Percentiles rank a stretch among this genome's conserved stretches.
phyloP scores from a whole-genome alignment of 2,797 vertebrate genomes.

The Alosa sapidissima region DNA sequence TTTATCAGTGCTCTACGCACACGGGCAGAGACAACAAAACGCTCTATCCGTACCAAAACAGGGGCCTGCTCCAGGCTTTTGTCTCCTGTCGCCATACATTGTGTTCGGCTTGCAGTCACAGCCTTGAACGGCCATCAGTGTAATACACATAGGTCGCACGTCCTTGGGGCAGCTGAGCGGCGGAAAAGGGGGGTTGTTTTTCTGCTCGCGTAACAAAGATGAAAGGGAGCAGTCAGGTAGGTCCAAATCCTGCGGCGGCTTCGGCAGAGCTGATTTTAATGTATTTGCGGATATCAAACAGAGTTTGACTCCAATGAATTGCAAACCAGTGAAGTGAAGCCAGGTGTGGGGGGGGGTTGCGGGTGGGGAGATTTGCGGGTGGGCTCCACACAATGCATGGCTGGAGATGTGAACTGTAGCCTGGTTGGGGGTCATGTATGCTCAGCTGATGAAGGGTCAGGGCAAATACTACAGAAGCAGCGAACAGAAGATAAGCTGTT shows the following conservation, averaged over 20 bases:
- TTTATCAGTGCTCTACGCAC: slow-evolving; percentile 2
- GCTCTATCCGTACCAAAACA: slow-evolving; percentile 53
- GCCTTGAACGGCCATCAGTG: not conserved
- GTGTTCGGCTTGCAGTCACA: not conserved
- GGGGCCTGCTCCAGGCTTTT: slow-evolving; percentile 48
- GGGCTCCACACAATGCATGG: not conserved
- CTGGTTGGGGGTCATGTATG: not conserved
- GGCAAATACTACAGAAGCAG: slow-evolving; percentile 5
- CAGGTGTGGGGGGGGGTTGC: not conserved
- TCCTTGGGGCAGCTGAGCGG: not conserved
- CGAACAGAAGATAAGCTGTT: slow-evolving; percentile 43
- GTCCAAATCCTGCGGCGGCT: not conserved
- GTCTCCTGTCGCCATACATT: not conserved
- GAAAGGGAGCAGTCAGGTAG: not conserved
- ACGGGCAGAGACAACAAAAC: slow-evolving; percentile 38
- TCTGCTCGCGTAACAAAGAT: not conserved
- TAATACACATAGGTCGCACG: not conserved
- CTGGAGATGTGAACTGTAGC: not conserved
- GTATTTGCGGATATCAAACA: not conserved
- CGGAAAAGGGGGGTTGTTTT: not conserved
- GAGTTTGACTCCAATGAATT: not conserved
- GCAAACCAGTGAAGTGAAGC: not conserved
- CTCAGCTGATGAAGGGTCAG: slow-evolving; percentile 41
- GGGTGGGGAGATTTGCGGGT: not conserved
- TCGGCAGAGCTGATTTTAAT: not conserved